phyloP scores from a whole-genome alignment of 2,113 vertebrate genomes.

The Microtus pennsylvanicus region DNA sequence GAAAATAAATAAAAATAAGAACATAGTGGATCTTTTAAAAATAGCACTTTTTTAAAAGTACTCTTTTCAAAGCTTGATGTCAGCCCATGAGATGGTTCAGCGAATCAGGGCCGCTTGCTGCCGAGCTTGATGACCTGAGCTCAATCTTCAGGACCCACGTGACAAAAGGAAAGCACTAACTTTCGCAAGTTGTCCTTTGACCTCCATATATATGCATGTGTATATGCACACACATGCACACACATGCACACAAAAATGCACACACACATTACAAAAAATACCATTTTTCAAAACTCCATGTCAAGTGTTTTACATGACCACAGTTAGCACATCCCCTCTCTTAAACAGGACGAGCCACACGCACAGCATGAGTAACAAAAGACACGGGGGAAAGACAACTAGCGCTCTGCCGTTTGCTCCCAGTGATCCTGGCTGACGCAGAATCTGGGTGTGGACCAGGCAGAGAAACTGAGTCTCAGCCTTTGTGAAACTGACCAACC shows the following conservation, averaged over 20 bases:
- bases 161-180: not conserved
- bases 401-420: not conserved
- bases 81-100: not conserved
- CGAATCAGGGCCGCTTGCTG: not conserved
- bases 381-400: not conserved
- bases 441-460: not conserved
- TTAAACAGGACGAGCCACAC: not conserved
- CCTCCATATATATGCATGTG: not conserved
- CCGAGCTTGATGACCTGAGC: not conserved
- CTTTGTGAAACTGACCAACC: not conserved
- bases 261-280: not conserved
- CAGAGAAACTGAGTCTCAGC: not conserved
- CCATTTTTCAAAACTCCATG: not conserved
- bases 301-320: not conserved
- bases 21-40: not conserved
- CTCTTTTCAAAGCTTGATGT: not conserved
- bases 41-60: not conserved
- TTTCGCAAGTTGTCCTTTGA: not conserved
- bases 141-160: too few relatives aligned
- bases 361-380: not conserved
- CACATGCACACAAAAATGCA: not conserved
- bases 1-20: not conserved
- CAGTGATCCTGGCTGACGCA: not conserved
- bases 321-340: not conserved
- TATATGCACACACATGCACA: not conserved